Base-by-base conservation (phyloP, 2,797 vertebrate genomes). In the Manis crassicaudata region DNA sequence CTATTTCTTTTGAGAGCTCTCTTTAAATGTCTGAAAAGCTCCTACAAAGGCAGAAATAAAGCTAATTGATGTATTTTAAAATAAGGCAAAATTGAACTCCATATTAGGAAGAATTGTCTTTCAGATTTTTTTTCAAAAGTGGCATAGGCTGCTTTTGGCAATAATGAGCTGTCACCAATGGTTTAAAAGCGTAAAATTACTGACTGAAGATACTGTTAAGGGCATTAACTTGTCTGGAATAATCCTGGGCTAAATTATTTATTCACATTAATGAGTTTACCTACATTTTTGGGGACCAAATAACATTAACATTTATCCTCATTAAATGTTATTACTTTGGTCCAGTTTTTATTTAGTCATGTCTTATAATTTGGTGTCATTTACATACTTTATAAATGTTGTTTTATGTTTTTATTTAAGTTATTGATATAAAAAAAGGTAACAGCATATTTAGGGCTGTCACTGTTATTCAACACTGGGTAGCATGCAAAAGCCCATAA, bases 111-210 rank as follows among this genome's bases (percentile, higher is more conserved):
- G 37, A 91, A 43, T 54, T 77, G 54, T 84, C 29, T 88, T 90
- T 68, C 84, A 17, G 0, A 43, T 37, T 62, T 52, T 92, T 95
- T 94, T 88, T 70, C 40, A 60, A 73, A 81, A 37, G n/a, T 12
- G 17, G 2, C 11, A 50, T 29, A 63, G 58, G 11, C 3, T 46
- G 0, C 79, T 93, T n/a, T 79, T 17, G 6, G 5, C 20, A 52
- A 58, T 29, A 58, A 62, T 63, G n/a, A 94, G 16, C 10, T 81
- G 14, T 72, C 29, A 50, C 3, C 29, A 12, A 79, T 68, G 6
- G 16, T 70, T 95, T 86, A 93, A 81, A 54, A 93, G 79, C 86
- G 7, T 54, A 91, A 96, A 94, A 56, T 72, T 80, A 37, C 52
- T 62, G 40, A 68, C 25, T 67, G 25, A 68, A 37, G 25, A 50